Percentiles rank a stretch among this genome's conserved stretches.
phyloP scores from a whole-genome alignment of 1,140 invertebrate genomes.

The Tetraneura akinire region DNA sequence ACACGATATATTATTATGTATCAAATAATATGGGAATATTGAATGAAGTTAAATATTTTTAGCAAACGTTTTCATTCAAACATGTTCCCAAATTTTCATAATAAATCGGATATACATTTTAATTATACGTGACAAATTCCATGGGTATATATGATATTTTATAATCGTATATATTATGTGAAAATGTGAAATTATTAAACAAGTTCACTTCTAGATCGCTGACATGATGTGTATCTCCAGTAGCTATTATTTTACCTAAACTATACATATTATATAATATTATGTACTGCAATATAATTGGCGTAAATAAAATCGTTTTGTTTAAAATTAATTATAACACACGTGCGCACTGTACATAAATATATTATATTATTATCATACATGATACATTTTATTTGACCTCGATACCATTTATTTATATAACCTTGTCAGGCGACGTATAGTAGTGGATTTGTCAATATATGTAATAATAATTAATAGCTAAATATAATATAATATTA shows the following conservation, averaged over 20 bases:
- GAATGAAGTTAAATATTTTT: too few relatives aligned
- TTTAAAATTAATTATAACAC: neutral
- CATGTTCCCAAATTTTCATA: too few relatives aligned
- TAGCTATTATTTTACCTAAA: neutral
- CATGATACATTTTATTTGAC: neutral
- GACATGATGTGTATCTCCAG: neutral
- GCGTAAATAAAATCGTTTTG: neutral
- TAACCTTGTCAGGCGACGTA: neutral
- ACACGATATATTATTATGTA: too few relatives aligned
- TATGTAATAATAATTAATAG: slow-evolving; percentile 14
- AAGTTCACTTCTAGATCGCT: neutral
- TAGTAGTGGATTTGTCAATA: neutral
- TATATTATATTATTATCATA: too few relatives aligned
- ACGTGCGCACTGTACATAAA: neutral
- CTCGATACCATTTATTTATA: slow-evolving; percentile 28
- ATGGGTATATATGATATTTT: too few relatives aligned
- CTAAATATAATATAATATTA: too few relatives aligned
- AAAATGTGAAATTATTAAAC: neutral
- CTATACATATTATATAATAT: neutral
- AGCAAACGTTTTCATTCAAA: too few relatives aligned
- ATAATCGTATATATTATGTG: too few relatives aligned
- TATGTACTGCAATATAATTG: too few relatives aligned
- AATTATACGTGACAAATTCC: too few relatives aligned
- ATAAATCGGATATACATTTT: too few relatives aligned
- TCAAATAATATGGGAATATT: too few relatives aligned